A percentile compares a stretch with the other conserved stretches of the same genome.
Evolutionary conservation across 2,888 invertebrate genomes (phyloP).

Genomic region (Artemia sp.): DNA sequence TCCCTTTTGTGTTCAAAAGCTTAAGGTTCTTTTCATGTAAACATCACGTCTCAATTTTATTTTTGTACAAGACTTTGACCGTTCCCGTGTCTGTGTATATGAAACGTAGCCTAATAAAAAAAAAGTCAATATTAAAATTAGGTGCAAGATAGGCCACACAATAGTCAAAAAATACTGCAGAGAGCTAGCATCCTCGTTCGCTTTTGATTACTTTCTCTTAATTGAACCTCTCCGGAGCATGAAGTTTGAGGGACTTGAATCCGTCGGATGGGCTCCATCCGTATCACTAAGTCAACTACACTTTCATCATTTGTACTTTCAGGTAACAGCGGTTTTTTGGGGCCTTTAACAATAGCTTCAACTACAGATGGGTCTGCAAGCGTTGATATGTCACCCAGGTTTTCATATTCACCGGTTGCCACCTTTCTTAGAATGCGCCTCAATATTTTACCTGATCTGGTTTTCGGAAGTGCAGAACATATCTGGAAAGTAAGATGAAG

Average conservation of each 20-base stretch:
- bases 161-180: background rate
- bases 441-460: conserved; percentile 39
- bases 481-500: conserved; percentile 14
- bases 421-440: conserved; percentile 36
- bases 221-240: background rate
- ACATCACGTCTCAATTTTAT: too few species aligned
- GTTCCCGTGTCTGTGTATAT: too few species aligned
- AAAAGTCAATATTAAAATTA: too few species aligned
- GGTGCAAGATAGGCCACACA: background rate
- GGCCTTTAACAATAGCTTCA: conserved; percentile 27
- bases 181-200: background rate
- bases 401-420: conserved; percentile 31
- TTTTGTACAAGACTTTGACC: too few species aligned
- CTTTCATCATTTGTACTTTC: background rate
- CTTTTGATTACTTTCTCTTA: background rate
- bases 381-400: conserved; percentile 40
- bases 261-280: background rate
- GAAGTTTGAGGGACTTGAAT: background rate
- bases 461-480: conserved; percentile 33
- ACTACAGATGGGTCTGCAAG: conserved; percentile 38
- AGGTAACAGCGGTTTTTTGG: conserved; percentile 16
- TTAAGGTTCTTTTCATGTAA: too few species aligned
- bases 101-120: too few species aligned
- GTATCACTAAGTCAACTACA: background rate
- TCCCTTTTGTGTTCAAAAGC: too few species aligned